A percentile compares a stretch with the other conserved stretches of the same genome.
Evolutionary conservation across 2,113 vertebrate species (phyloP).

Genomic region (Corythornis vintsioides): DNA sequence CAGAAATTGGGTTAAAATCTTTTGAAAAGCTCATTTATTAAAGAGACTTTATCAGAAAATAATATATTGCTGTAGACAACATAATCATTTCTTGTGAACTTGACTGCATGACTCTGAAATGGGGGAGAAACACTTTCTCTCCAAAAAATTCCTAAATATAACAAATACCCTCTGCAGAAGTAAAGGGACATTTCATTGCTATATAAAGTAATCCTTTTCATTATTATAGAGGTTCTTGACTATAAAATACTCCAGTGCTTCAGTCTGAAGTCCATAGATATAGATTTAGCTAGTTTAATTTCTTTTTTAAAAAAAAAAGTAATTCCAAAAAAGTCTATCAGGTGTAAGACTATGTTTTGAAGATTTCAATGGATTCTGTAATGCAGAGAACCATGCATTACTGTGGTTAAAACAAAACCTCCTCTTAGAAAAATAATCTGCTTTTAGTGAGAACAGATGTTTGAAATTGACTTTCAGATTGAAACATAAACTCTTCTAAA

Average conservation of each 20-base stretch:
- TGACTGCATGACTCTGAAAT: background rate
- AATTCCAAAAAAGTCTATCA: background rate
- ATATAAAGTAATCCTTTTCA: background rate
- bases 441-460: background rate
- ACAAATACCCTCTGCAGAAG: background rate
- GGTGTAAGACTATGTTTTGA: background rate
- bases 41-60: background rate
- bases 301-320: background rate
- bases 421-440: background rate
- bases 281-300: background rate
- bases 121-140: rapidly evolving
- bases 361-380: background rate
- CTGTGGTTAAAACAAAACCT: background rate
- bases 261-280: background rate
- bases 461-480: background rate
- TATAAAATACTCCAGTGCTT: background rate
- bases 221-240: background rate
- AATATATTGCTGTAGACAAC: background rate
- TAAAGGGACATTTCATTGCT: background rate
- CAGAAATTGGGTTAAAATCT: background rate
- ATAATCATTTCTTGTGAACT: background rate
- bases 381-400: background rate
- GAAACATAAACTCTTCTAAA: background rate
- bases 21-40: background rate
- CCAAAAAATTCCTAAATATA: background rate